Conservation (phyloP, 2,797 vertebrate genomes). For the Brachymystax lenok region DNA sequence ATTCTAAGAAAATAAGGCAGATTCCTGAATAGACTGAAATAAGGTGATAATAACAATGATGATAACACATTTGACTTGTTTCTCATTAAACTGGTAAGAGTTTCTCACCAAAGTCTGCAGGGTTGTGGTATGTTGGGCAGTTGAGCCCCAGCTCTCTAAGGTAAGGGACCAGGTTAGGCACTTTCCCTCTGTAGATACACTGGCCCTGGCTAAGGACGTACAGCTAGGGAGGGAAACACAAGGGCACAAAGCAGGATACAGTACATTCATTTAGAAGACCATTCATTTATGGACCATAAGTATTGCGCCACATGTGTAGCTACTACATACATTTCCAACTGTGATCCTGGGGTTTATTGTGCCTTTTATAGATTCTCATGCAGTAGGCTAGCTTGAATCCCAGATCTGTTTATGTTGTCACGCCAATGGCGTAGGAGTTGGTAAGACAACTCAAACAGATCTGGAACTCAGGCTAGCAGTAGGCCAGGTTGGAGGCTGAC, state of each 20-base stretch:
- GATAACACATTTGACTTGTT: slow-evolving; percentile 1
- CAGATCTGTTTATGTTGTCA: background rate
- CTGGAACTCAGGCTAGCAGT: background rate
- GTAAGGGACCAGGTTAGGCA: slow-evolving; percentile 95
- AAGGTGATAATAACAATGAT: background rate
- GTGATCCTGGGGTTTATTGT: background rate
- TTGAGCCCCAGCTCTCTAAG: slow-evolving; percentile 94
- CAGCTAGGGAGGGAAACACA: slow-evolving; percentile 75
- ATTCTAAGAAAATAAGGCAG: background rate
- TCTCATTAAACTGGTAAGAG: background rate
- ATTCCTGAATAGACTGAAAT: background rate
- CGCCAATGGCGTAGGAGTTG: background rate
- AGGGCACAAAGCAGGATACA: slow-evolving; percentile 14
- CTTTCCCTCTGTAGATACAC: slow-evolving; percentile 96
- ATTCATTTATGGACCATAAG: background rate
- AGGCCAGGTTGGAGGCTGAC: slow-evolving; percentile 58
- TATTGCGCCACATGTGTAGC: background rate
- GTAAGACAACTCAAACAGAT: background rate
- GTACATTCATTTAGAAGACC: no score
- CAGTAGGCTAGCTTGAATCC: background rate
- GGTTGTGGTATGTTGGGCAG: slow-evolving; percentile 98
- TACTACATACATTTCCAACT: background rate
- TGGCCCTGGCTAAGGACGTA: slow-evolving; percentile 99
- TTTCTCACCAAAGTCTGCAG: slow-evolving; percentile 96
- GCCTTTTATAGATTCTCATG: background rate